A percentile compares a stretch with the other conserved stretches of the same genome.
Evolutionary conservation across 2,113 vertebrate genomes (phyloP).

Genomic region (Bambusicola thoracicus): DNA sequence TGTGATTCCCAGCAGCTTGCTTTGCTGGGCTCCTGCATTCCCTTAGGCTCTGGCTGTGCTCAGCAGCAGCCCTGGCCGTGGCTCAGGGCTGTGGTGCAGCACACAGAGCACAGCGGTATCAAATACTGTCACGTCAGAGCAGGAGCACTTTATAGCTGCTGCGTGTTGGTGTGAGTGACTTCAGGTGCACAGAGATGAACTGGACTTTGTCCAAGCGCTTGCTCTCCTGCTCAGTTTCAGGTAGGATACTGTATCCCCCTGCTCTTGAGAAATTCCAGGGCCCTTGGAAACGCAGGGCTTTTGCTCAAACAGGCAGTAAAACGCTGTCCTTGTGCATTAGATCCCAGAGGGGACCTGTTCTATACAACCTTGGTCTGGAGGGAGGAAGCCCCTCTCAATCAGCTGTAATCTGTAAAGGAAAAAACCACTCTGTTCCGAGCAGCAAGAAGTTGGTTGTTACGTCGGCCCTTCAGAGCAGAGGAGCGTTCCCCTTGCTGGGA

Average conservation of each 20-base stretch:
- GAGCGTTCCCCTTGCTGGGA: background rate
- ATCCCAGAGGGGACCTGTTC: background rate
- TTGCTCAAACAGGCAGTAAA: background rate
- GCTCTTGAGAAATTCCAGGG: background rate
- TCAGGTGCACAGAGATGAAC: background rate
- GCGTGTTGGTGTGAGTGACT: background rate
- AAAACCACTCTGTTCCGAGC: background rate
- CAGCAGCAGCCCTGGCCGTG: accelerated
- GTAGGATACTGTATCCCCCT: background rate
- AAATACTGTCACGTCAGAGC: background rate
- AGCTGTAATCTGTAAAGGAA: background rate
- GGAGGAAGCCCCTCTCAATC: background rate
- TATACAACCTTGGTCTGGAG: background rate
- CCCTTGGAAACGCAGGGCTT: background rate
- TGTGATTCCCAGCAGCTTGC: background rate
- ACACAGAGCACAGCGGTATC: background rate
- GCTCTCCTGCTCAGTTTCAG: accelerated
- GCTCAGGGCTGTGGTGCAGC: background rate
- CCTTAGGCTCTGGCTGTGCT: background rate
- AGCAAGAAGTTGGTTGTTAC: background rate
- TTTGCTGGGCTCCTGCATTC: background rate
- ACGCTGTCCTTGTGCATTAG: background rate
- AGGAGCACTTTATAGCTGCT: background rate
- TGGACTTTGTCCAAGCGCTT: background rate
- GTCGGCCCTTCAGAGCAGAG: background rate